Evolutionary conservation across 1,140 invertebrate species (phyloP), one percentile per base, ranked within the genome.

Genomic region (Sminthurinus signatus): DNA sequence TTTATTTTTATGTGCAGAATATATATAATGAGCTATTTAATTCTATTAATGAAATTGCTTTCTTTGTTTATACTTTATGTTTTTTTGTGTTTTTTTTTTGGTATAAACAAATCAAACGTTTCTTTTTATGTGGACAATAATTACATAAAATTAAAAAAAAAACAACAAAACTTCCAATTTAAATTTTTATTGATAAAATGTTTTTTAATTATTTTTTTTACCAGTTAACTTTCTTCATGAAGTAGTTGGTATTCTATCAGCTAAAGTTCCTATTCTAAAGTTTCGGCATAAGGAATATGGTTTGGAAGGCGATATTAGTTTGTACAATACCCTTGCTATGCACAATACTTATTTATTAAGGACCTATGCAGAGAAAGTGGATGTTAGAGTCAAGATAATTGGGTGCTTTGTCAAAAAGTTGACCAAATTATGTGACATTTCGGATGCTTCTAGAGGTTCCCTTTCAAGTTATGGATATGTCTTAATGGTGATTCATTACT

Each of bases 251-350:
- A 83, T 85, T 28, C 76, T 80, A 2, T 81, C 81, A 43, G 84
- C 84, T 23, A 84, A 85, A 75, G 83, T 85, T n/a, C 84, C 84
- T 12, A 85, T 85, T 61, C 78, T 85, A 3, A 85, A 85, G 73
- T 83, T 84, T 73, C 74, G 70, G 57, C 79, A 83, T 65, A 61
- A 70, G 19, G 61, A 72, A n/a, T 73, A 75, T 29, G 72, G 74
- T 28, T 64, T 84, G 27, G 82, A 85, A 67, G 81, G 80, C 23
- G 84, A 85, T 73, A 83, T 85, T 57, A 83, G 82, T 73, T 71
- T 84, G 12, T 84, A 84, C 68, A 85, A 85, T 73, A 78, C 75
- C 14, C 73, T 85, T 62, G 83, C 81, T 2, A 74, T 80, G 66
- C 75, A 80, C 32, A 85, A 85, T 74, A 85, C 84, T 0, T 66